Evolutionary conservation across 2,113 vertebrate species (phyloP).

Genomic region (Ardeotis arabs): DNA sequence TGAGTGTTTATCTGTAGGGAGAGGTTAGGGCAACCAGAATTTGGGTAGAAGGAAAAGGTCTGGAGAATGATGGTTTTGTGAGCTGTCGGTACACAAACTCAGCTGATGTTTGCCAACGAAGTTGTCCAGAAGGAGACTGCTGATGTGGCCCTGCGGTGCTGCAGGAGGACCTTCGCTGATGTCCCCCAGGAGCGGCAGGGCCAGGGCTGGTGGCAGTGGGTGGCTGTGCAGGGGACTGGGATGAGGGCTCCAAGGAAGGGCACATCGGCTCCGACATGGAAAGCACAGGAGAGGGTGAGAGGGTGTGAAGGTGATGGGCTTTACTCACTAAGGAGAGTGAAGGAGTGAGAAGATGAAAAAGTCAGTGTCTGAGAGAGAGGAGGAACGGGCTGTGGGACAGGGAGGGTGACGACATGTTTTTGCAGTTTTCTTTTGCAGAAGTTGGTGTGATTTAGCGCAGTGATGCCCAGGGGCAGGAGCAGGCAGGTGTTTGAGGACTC

Average conservation of each 20-base stretch:
- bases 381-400: background rate
- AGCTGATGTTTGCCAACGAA: background rate
- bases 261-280: accelerated
- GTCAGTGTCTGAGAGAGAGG: background rate
- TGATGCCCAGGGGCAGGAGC: background rate
- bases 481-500: background rate
- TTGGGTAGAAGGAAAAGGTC: background rate
- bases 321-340: background rate
- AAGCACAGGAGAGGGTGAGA: background rate
- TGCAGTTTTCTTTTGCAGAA: background rate
- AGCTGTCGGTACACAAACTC: background rate
- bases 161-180: accelerated
- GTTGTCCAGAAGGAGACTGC: accelerated
- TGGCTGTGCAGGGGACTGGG: background rate
- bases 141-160: background rate
- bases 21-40: background rate
- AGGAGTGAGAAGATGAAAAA: background rate
- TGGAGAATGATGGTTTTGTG: background rate
- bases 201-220: background rate
- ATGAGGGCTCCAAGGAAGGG: background rate
- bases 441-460: background rate
- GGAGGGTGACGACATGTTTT: background rate
- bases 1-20: accelerated
- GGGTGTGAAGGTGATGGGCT: background rate
- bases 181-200: background rate